Evolutionary conservation across 2,888 invertebrate species (phyloP).

Genomic region (Noctua pronuba): DNA sequence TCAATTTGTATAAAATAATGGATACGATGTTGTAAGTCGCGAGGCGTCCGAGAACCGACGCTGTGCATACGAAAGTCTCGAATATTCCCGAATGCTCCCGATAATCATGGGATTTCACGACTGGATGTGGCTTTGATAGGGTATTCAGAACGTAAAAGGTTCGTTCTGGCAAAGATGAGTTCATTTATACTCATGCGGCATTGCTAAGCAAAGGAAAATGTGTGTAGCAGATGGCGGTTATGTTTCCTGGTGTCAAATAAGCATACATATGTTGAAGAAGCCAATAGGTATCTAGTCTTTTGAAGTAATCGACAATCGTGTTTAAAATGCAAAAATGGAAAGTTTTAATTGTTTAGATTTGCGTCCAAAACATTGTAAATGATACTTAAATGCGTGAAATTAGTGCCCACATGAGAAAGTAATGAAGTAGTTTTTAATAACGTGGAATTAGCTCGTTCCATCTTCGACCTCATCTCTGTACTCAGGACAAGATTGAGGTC

Average conservation of each 20-base stretch:
- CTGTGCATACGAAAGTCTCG: constrained; percentile 72
- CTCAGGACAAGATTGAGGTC: no score
- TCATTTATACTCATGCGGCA: constrained; percentile 19
- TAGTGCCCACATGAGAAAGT: background rate
- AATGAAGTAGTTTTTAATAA: background rate
- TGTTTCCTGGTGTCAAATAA: background rate
- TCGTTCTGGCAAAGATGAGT: constrained; percentile 12
- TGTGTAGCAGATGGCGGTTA: constrained; percentile 1
- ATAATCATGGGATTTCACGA: constrained; percentile 41
- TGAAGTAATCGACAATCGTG: background rate
- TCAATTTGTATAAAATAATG: constrained; percentile 84
- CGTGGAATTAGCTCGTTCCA: background rate
- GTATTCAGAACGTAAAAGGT: constrained; percentile 10
- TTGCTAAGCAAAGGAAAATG: constrained; percentile 5
- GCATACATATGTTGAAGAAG: background rate
- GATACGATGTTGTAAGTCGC: constrained; percentile 72
- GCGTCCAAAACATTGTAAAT: background rate
- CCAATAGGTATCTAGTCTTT: background rate
- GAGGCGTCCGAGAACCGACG: constrained; percentile 67
- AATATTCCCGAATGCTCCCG: constrained; percentile 35
- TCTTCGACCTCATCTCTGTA: no score
- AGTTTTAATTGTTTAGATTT: background rate
- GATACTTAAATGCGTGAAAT: background rate
- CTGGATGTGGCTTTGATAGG: constrained; percentile 52
- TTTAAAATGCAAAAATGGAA: background rate